Evolutionary conservation across 2,797 vertebrate genomes (phyloP), one percentile per base, ranked within the genome.

Genomic region (Tamandua tetradactyla): DNA sequence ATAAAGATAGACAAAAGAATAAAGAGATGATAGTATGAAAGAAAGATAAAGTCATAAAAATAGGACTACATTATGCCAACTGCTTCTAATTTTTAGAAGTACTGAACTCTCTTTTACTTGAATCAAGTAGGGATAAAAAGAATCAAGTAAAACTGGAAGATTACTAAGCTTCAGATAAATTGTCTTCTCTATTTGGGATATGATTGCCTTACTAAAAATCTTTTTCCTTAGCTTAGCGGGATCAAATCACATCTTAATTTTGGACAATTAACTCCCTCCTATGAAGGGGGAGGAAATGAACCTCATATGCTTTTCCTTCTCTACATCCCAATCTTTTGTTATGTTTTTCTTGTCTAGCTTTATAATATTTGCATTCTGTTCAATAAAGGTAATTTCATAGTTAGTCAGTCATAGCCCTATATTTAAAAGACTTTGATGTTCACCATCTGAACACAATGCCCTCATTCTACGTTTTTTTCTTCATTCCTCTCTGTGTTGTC

Each of bases 201-300:
- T 10, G 27, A 57, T 75, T 94, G 35, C 23, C 44, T 76, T 32
- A 5, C 42, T 44, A 61, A 75, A 76, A n/a, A n/a, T n/a, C n/a
- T n/a, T n/a, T n/a, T n/a, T n/a, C n/a, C n/a, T n/a, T n/a, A n/a
- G n/a, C n/a, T n/a, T n/a, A n/a, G n/a, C n/a, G n/a, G n/a, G n/a
- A n/a, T 69, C 55, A 82, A 92, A 76, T 74, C 23, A 35, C 13
- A 44, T 94, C 78, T 87, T 55, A 68, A 68, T 86, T 62, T 86
- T 75, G 75, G 75, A 89, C 52, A 61, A 27, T 27, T 40, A 72
- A 59, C 32, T 89, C 62, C 68, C 61, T 57, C n/a, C 44, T 79
- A 6, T 32, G 55, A 82, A 42, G 32, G 52, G 87, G 7, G 13
- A 76, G 20, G 23, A 57, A 68, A 30, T 35, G 3, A 42, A 35